These are phyloP conservation scores for Coecobrya sp. DNA, from an alignment of 2,888 invertebrate species.

Conservation along the genomic window DNA sequence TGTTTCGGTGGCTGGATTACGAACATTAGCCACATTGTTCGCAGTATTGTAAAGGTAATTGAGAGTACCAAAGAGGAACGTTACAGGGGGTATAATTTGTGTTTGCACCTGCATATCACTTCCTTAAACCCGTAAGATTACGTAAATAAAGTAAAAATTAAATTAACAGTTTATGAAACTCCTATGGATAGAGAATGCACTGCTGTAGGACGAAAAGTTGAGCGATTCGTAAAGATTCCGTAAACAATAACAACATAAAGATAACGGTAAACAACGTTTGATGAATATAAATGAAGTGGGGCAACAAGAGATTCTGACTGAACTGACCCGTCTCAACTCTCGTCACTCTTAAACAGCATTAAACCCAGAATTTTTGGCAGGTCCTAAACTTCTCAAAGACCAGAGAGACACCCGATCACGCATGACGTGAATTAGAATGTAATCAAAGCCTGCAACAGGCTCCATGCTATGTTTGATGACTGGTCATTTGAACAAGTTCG, in stretches of 20 bases:
- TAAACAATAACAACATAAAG: not conserved
- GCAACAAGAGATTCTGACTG: slow-evolving; percentile 12
- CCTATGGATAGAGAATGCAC: not conserved
- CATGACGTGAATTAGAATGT: slow-evolving; percentile 34
- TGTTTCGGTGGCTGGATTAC: slow-evolving; percentile 58
- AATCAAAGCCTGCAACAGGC: slow-evolving; percentile 27
- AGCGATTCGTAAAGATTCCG: not conserved
- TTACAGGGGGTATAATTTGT: slow-evolving; percentile 67
- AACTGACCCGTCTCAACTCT: slow-evolving; percentile 13
- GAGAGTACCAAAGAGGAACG: slow-evolving; percentile 76
- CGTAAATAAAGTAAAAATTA: not conserved
- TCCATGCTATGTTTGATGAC: slow-evolving; percentile 25
- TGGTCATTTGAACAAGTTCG: not conserved
- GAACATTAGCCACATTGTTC: slow-evolving; percentile 77
- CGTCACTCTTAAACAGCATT: not conserved
- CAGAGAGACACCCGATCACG: slow-evolving; percentile 2
- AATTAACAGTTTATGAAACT: not conserved
- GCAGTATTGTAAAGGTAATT: slow-evolving; percentile 82
- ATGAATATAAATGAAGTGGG: slow-evolving; percentile 24
- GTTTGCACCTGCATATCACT: slow-evolving; percentile 63
- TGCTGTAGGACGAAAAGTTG: not conserved
- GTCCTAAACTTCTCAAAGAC: slow-evolving; percentile 44
- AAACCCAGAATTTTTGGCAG: not conserved
- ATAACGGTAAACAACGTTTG: not conserved
- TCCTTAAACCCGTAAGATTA: no score